phyloP scores from a whole-genome alignment of 2,888 invertebrate species.

The Eupithecia vulgata region DNA sequence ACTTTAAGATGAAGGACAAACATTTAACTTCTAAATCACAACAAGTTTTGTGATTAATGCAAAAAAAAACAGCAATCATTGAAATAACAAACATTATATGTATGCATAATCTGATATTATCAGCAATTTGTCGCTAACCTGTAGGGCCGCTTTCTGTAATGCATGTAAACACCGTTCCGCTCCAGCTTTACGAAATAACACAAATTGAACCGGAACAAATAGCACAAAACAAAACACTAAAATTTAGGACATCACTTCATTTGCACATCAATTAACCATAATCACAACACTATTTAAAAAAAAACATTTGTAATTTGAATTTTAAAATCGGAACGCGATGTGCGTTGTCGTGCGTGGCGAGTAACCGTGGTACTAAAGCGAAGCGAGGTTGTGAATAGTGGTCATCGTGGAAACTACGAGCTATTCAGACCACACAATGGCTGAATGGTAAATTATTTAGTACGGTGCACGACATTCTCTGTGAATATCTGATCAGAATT shows the following conservation, averaged over 20 bases:
- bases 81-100: neutral
- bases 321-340: conserved; percentile 48
- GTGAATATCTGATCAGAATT: conserved; percentile 7
- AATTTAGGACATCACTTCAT: conserved; percentile 55
- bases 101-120: too few species aligned
- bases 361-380: conserved; percentile 70
- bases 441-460: conserved; percentile 72
- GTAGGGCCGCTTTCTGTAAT: conserved; percentile 83
- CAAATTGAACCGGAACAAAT: conserved; percentile 57
- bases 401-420: conserved; percentile 62
- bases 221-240: conserved; percentile 44
- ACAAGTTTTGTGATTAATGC: neutral
- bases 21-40: neutral
- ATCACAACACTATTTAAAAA: conserved; percentile 47
- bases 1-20: neutral
- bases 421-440: conserved; percentile 59
- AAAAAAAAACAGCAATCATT: neutral
- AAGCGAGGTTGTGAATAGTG: conserved; percentile 58
- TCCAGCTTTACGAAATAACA: conserved; percentile 74
- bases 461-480: conserved; percentile 46
- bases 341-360: conserved; percentile 59
- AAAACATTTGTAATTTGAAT: conserved; percentile 40
- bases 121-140: conserved; percentile 58
- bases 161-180: conserved; percentile 80
- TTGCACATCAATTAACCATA: conserved; percentile 42